phyloP scores from a whole-genome alignment of 2,113 vertebrate species.

The Galeopterus variegatus region DNA sequence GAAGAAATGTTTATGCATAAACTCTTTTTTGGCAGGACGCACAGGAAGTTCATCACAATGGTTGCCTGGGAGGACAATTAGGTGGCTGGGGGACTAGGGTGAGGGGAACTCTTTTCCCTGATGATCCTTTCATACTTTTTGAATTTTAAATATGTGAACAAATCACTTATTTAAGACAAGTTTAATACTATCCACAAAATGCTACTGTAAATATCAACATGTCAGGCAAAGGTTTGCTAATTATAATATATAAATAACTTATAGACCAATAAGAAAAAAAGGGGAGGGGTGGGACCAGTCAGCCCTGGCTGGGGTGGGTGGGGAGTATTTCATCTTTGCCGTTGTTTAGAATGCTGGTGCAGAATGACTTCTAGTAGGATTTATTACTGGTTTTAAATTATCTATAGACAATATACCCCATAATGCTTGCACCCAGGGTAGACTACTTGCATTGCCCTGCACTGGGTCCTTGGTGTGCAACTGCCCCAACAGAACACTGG shows the following conservation, averaged over 20 bases:
- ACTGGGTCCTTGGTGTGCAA: background rate
- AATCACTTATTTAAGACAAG: background rate
- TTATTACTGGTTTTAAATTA: slow-evolving; percentile 8
- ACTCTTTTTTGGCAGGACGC: background rate
- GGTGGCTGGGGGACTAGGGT: background rate
- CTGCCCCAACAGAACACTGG: background rate
- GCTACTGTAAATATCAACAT: background rate
- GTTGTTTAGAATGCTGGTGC: background rate
- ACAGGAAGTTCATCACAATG: slow-evolving; percentile 9
- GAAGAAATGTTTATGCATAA: background rate
- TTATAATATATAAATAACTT: background rate
- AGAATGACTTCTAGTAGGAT: background rate
- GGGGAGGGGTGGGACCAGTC: background rate
- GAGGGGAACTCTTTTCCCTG: background rate
- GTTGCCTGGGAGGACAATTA: background rate
- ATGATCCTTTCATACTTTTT: background rate
- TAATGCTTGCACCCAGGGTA: background rate
- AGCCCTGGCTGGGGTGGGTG: background rate
- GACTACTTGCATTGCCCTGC: background rate
- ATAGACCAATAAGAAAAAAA: background rate
- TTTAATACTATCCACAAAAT: background rate
- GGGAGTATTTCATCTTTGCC: background rate
- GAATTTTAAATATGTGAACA: background rate
- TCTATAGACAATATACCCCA: background rate
- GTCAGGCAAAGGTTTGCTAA: background rate